Base-by-base conservation (phyloP, 2,113 vertebrate species). In the Phalacrocorax brasilianus region DNA sequence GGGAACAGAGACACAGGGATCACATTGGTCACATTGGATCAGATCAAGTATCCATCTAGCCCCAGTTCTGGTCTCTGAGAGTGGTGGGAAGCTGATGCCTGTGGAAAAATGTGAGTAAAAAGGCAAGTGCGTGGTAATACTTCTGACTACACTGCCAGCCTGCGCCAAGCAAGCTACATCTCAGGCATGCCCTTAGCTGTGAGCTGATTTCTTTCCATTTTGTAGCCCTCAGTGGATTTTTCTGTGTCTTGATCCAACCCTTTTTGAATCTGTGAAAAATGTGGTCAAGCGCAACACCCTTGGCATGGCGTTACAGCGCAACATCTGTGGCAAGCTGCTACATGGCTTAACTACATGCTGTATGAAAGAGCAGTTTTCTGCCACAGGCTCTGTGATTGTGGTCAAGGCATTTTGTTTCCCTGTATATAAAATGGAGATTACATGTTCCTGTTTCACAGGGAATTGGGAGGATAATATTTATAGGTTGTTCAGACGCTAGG, bases 251-350 rank as follows among this genome's bases (percentile, higher is more conserved):
- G 30, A 32, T 70, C 68, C 65, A 66, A 13, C 8, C 11, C 14
- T 53, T 89, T 70, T 14, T 74, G 35, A 89, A 40, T 59, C 40
- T 45, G 40, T 65, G 63, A 89, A 86, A 61, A 81, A 28, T 24
- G 1, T 40, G 28, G 22, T 77, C 35, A 17, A n/a, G 42, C 38
- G 55, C 22, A 62, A 0, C 27, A 44, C 68, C 66, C 27, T 59
- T 71, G 68, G n/a, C 14, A 3, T 30, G 56, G 18, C 2, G 5
- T 67, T 42, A 8, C 21, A 70, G 33, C 22, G 33, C 55, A 52
- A 6, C 5, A 16, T 11, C 56, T 0, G 0, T 83, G 76, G 27
- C 38, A 38, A 32, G 38, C 49, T 66, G 38, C 21, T 38, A 12
- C 8, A 16, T 4, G 5, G 65, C 56, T 50, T 35, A 44, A 22